Evolutionary conservation across 2,113 vertebrate species (phyloP), one percentile per base, ranked within the genome.

Genomic region (Ailurus styani): DNA sequence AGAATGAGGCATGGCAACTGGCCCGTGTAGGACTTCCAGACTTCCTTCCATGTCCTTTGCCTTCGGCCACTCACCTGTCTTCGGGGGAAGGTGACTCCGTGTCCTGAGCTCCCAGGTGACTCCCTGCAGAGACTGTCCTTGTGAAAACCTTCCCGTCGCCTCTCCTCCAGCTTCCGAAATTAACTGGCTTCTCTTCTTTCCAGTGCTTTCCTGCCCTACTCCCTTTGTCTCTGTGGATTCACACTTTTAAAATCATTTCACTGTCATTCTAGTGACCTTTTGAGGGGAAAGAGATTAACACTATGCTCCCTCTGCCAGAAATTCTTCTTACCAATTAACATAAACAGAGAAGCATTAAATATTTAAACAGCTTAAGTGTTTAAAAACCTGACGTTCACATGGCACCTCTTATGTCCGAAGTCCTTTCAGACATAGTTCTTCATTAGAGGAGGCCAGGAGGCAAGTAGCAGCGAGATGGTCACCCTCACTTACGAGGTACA

Each of bases 1-100:
- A 12, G 68, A 15, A 64, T 4, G 8, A 40, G 54, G 20, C 6
- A 23, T 6, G 40, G 55, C 84, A 45, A 18, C 50, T 7, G 23
- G 21, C 0, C 1, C 77, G 0, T 21, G 23, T 7, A 3, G 34
- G 34, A 42, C 17, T 7, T 42, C 15, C 5, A 0, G 60, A n/a
- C n/a, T 60, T 66, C 54, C n/a, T 52, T 45, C n/a, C 42, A 18
- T 66, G 27, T 17, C 57, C 52, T 34, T 29, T 18, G 34, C 50
- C 50, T 87, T 10, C 4, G 31, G 60, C 54, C 13, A 3, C n/a
- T 18, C 6, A 42, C 55, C 55, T 50, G 55, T 27, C 37, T 54
- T 72, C 34, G 13, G 66, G n/a, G n/a, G 47, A 37, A 29, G 20
- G 7, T 13, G 3, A 18, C 29, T 47, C 29, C 10, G 0, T 12